A percentile compares a stretch with the other conserved stretches of the same genome.
phyloP scores from a whole-genome alignment of 2,888 invertebrate genomes.

The Chymomyza amoena region DNA sequence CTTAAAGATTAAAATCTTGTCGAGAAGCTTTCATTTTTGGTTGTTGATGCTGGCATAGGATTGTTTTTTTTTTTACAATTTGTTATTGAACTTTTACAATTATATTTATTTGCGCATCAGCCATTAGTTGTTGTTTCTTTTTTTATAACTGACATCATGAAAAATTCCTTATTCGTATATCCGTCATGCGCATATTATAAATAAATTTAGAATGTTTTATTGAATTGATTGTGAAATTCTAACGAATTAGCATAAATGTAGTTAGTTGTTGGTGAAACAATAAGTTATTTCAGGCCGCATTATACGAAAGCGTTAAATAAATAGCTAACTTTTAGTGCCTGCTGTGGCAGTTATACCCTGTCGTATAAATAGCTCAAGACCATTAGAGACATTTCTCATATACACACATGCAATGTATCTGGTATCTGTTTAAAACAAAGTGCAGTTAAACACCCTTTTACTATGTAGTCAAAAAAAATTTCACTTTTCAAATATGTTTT shows the following conservation, averaged over 20 bases:
- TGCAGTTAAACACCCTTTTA: no score
- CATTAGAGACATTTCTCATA: no score
- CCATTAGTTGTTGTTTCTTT: slow-evolving; percentile 15
- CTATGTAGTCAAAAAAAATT: no score
- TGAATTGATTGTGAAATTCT: background rate
- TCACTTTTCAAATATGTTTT: no score
- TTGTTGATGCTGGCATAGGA: no score
- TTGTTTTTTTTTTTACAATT: background rate
- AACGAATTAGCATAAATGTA: slow-evolving; percentile 50
- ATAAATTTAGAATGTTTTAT: background rate
- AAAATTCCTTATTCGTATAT: slow-evolving; percentile 58
- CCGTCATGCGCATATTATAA: slow-evolving; percentile 24
- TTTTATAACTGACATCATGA: slow-evolving; percentile 62
- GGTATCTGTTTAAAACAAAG: no score
- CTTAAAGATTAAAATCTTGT: background rate
- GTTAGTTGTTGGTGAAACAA: slow-evolving; percentile 37
- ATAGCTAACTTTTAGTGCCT: no score
- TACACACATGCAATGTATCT: no score
- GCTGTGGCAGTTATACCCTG: no score
- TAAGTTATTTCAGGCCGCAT: background rate
- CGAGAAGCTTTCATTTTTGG: background rate
- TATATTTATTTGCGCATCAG: background rate
- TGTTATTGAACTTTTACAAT: background rate
- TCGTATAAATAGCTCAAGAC: no score
- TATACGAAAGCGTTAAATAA: no score